phyloP scores from a whole-genome alignment of 2,797 vertebrate genomes.

The Pitangus sulphuratus region DNA sequence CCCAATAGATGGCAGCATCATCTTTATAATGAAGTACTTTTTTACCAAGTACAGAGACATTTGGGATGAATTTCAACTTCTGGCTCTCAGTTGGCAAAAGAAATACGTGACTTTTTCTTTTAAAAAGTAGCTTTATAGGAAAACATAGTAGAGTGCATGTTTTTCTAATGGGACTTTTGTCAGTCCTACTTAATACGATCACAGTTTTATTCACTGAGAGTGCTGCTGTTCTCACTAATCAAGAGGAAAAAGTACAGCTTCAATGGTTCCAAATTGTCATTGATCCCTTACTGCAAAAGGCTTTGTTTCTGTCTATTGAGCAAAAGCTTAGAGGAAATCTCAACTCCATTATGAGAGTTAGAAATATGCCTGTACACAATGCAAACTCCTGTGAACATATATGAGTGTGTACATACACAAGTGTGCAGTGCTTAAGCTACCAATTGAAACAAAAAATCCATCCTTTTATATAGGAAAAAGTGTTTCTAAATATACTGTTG shows the following conservation, averaged over 20 bases:
- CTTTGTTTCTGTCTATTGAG: conserved; percentile 6
- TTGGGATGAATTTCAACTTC: conserved; percentile 28
- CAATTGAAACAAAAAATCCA: neutral
- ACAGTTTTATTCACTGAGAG: neutral
- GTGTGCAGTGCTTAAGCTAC: neutral
- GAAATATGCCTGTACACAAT: neutral
- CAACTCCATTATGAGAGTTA: neutral
- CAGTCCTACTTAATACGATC: conserved; percentile 23
- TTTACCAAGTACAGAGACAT: neutral
- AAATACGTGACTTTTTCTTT: conserved; percentile 11
- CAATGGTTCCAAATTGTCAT: neutral
- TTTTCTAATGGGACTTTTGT: conserved; percentile 43
- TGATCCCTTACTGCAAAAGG: conserved; percentile 5
- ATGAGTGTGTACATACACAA: neutral
- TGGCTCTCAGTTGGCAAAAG: neutral
- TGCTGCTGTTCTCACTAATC: conserved; percentile 13
- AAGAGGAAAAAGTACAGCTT: conserved; percentile 16
- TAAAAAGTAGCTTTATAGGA: conserved; percentile 3
- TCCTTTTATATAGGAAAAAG: neutral
- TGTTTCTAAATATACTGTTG: neutral
- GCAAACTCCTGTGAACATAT: neutral
- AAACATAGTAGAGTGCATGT: neutral
- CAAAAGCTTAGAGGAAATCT: neutral
- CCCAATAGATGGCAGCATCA: conserved; percentile 68
- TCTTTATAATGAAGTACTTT: conserved; percentile 46